These are phyloP conservation scores for Acleris cristana DNA, from an alignment of 2,888 invertebrate species.

Conservation along the genomic window DNA sequence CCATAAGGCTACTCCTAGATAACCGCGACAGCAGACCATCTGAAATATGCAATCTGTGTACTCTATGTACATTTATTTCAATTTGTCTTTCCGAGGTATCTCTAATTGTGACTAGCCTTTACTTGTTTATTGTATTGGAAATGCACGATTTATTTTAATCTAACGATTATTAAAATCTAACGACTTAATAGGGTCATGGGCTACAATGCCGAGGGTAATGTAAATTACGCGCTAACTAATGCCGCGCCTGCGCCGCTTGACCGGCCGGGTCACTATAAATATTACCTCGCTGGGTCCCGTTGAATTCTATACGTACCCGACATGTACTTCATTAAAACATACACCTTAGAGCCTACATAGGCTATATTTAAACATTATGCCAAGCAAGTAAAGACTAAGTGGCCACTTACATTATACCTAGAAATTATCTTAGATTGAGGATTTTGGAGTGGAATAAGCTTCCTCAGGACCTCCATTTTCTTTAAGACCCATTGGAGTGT, in stretches of 20 bases:
- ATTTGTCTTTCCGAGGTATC: constrained; percentile 6
- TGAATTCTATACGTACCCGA: constrained; percentile 58
- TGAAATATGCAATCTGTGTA: constrained; percentile 17
- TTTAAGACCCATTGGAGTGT: too few species aligned
- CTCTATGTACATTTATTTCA: constrained; percentile 20
- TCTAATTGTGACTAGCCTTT: background rate
- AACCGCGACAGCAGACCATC: constrained; percentile 5
- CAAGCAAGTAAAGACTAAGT: constrained; percentile 17
- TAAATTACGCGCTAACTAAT: constrained; percentile 52
- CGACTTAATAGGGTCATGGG: constrained; percentile 36
- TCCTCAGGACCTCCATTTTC: too few species aligned
- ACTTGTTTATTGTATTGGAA: constrained; percentile 20
- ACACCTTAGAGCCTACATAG: constrained; percentile 42
- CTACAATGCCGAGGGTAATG: constrained; percentile 50
- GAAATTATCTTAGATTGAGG: constrained; percentile 5
- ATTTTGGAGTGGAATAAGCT: background rate
- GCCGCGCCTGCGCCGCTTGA: constrained; percentile 54
- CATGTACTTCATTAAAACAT: constrained; percentile 53
- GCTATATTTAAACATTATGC: constrained; percentile 30
- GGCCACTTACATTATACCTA: background rate
- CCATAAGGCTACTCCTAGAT: constrained; percentile 6
- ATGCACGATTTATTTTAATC: constrained; percentile 21
- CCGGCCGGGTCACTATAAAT: constrained; percentile 67
- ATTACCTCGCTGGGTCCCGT: constrained; percentile 60
- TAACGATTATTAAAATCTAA: constrained; percentile 24